Evolutionary conservation across 2,113 vertebrate species (phyloP), one percentile per base, ranked within the genome.

Genomic region (Leiothrix lutea): DNA sequence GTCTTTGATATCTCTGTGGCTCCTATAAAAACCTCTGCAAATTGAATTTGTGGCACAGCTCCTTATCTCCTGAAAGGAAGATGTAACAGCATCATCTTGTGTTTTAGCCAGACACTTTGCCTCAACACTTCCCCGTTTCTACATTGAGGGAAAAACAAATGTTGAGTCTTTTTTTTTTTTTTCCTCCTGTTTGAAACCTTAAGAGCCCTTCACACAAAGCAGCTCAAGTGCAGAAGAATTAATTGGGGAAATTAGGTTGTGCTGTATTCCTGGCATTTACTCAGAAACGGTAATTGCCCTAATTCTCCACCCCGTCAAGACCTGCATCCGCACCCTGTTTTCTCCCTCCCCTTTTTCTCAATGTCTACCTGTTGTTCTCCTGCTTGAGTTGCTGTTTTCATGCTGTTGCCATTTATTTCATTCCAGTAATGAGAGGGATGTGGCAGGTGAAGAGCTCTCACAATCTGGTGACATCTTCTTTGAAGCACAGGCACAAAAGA

Each of bases 211-310:
- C 85, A 89, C 78, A 86, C 56, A 85, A 94, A 84, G 50, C 80
- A 90, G 81, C 92, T 90, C 86, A 80, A 97, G 94, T 94, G 64
- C 80, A 70, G 75, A 86, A 74, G 90, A 94, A 97, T 97, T 98
- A 98, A 98, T 98, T 96, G 93, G 97, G 92, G 94, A 97, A 98
- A 98, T 98, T 98, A 98, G 90, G 80, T 96, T 95, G 94, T 97
- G 93, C 97, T 98, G 97, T 97, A 97, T 98, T 98, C 96, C 91
- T 97, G 97, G 94, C 92, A 88, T 94, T 94, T 97, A 95, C 95
- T 92, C 88, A 86, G 88, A 77, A 93, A 91, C 31, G 71, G 94
- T 97, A 98, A 98, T 98, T 98, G 92, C 97, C 93, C 91, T 91
- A 96, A 97, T 98, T 97, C 97, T 97, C 97, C 73, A 88, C 81